Evolutionary conservation across 1,140 invertebrate genomes (phyloP).

Genomic region (Copidosoma floridanum): DNA sequence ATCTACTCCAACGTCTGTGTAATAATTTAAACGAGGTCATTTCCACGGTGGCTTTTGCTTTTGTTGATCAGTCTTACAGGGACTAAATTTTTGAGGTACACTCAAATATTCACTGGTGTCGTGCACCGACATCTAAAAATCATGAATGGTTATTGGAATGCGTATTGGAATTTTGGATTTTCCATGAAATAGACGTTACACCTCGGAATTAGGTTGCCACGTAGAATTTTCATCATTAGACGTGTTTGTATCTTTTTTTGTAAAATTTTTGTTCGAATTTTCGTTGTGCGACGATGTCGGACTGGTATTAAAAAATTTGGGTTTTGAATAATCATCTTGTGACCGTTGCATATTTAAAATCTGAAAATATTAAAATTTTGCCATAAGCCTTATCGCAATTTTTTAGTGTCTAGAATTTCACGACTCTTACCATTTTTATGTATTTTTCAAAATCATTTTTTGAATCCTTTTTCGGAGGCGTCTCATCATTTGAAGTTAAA

Average conservation of each 20-base stretch:
- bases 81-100: constrained; percentile 38
- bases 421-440: constrained; percentile 46
- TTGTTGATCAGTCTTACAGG: constrained; percentile 38
- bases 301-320: constrained; percentile 33
- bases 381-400: too few relatives aligned
- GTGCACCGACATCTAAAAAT: constrained; percentile 33
- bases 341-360: constrained; percentile 50
- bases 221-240: constrained; percentile 44
- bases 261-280: constrained; percentile 47
- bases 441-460: constrained; percentile 49
- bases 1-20: constrained; percentile 33
- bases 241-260: constrained; percentile 44
- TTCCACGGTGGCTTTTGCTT: constrained; percentile 52
- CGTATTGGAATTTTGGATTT: too few relatives aligned
- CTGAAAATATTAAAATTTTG: too few relatives aligned
- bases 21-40: constrained; percentile 33
- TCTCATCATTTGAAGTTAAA: constrained; percentile 43
- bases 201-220: constrained; percentile 46
- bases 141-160: constrained; percentile 5
- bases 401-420: constrained; percentile 3
- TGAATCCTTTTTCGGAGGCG: constrained; percentile 39
- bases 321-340: constrained; percentile 37
- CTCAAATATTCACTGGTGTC: constrained; percentile 43
- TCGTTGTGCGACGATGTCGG: constrained; percentile 43
- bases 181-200: too few relatives aligned